A percentile compares a stretch with the other conserved stretches of the same genome.
These are phyloP conservation scores for Aulostomus chinensis DNA, from an alignment of 2,797 vertebrate genomes.

Conservation along the genomic window DNA sequence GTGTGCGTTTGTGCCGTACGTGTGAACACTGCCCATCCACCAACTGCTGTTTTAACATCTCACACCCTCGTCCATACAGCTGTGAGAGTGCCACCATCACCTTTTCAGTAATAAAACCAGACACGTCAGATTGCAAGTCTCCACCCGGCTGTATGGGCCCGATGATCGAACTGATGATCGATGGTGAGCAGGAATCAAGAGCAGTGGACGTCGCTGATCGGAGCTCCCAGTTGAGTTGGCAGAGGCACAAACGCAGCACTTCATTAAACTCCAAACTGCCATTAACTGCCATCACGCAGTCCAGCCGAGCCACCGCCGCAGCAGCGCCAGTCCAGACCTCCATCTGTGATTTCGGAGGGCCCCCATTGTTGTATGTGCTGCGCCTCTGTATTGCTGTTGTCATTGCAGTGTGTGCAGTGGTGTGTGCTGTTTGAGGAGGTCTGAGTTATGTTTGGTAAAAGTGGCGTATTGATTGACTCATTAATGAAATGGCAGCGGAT, in stretches of 20 bases:
- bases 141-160: too few relatives aligned
- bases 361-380: slow-evolving; percentile 62
- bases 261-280: slow-evolving; percentile 71
- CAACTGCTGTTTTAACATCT: slow-evolving; percentile 34
- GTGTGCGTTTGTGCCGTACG: slow-evolving; percentile 5
- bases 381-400: slow-evolving; percentile 55
- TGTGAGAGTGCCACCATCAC: too few relatives aligned
- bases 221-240: slow-evolving; percentile 70
- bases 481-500: slow-evolving; percentile 40
- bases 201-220: slow-evolving; percentile 41
- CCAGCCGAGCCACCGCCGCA: slow-evolving; percentile 6
- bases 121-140: too few relatives aligned
- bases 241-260: slow-evolving; percentile 61
- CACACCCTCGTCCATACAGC: too few relatives aligned
- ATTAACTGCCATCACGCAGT: slow-evolving; percentile 41
- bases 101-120: too few relatives aligned
- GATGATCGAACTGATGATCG: too few relatives aligned
- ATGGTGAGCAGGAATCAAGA: slow-evolving; percentile 45
- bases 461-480: slow-evolving; percentile 46
- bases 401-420: slow-evolving; percentile 30
- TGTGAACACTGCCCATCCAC: too few relatives aligned
- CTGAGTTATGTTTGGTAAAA: slow-evolving; percentile 51
- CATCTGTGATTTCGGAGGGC: slow-evolving; percentile 51
- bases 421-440: slow-evolving; percentile 42
- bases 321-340: slow-evolving; percentile 61